phyloP scores from a whole-genome alignment of 2,113 vertebrate species.

The Gallinago paraguaiae region DNA sequence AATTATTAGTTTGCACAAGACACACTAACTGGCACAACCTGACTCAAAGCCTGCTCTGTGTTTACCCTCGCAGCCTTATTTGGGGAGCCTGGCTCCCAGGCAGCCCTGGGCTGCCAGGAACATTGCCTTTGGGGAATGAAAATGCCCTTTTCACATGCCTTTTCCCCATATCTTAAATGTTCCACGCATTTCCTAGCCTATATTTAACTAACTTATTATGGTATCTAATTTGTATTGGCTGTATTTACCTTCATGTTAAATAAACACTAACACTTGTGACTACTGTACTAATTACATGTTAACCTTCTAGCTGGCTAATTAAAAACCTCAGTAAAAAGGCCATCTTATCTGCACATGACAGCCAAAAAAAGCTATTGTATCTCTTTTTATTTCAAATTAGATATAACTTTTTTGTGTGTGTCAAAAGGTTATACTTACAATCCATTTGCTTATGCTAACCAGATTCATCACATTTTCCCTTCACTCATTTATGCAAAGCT shows the following conservation, averaged over 20 bases:
- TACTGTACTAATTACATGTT: neutral
- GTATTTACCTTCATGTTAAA: neutral
- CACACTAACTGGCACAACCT: neutral
- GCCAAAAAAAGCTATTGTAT: neutral
- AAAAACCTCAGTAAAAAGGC: neutral
- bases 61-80: conserved; percentile 19
- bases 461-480: neutral
- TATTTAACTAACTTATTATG: conserved; percentile 37
- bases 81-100: neutral
- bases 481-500: neutral
- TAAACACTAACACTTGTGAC: neutral
- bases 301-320: neutral
- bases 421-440: neutral
- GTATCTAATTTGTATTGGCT: neutral
- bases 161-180: conserved; percentile 39
- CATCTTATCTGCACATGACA: neutral
- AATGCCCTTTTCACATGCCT: neutral
- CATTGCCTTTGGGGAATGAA: conserved; percentile 37
- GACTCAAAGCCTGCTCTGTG: neutral
- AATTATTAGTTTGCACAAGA: neutral
- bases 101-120: neutral
- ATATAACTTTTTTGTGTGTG: neutral
- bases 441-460: neutral
- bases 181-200: neutral
- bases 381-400: neutral